Base-by-base conservation (phyloP, 1,140 invertebrate species). In the Goniozus legneri region DNA sequence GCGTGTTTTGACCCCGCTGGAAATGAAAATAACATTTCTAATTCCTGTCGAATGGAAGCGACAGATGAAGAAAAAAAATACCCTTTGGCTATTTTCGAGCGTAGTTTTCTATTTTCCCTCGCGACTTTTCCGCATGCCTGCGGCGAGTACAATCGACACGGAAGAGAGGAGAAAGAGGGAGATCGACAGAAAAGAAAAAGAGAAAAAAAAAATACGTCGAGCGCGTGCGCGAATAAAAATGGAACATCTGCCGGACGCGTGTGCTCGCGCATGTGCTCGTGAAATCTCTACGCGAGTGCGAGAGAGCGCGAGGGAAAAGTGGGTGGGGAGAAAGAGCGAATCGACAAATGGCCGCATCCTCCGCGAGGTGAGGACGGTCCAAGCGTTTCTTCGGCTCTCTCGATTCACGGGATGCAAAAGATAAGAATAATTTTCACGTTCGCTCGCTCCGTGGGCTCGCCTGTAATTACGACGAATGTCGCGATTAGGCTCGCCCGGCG, bases 241-340 rank as follows among this genome's bases (percentile, higher is more conserved):
- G 39, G 54, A 63, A 64, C 64, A 67, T 68, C 60, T 66, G 65
- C 62, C 58, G 62, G 54, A 60, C 65, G 64, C 64, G 62, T 62
- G 60, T 64, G 65, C 57, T n/a, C 62, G 57, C 45, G 56, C 64
- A 44, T 42, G 46, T n/a, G 51, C 58, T 51, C 56, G 61, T 65
- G 47, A 41, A n/a, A n/a, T n/a, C 49, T 62, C 44, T 57, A 54
- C 62, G 56, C 64, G 39, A 53, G 54, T 50, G 31, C 54, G 50
- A 40, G 46, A 59, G 56, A 58, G 60, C 41, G 42, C 42, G 47
- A 61, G 52, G 61, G 65, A 57, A 53, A 67, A 64, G 47, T 50
- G 50, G 31, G 40, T 59, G 20, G 36, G 34, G 59, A 66, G 58
- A 39, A 4, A 27, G 4, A 10, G 24, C 24, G 10, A 27, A 10